Evolutionary conservation across 2,113 vertebrate genomes (phyloP).

Genomic region (Noturus placidus): DNA sequence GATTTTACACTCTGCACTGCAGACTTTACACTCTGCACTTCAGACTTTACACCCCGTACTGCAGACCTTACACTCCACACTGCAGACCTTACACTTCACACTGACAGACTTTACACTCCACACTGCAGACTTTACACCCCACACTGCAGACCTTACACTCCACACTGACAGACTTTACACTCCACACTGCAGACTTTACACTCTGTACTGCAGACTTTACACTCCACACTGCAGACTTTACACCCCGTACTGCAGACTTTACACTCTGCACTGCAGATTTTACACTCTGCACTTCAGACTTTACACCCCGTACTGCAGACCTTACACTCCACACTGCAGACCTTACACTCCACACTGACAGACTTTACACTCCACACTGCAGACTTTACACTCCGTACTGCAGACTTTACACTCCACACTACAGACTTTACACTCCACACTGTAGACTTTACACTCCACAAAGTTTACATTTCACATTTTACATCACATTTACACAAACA

Average conservation of each 20-base stretch:
- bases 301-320: too few species aligned
- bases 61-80: background rate
- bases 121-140: background rate
- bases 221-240: background rate
- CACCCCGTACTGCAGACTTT: background rate
- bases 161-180: background rate
- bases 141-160: background rate
- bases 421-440: background rate
- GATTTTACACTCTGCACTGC: background rate
- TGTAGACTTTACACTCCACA: background rate
- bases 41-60: background rate
- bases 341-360: too few species aligned
- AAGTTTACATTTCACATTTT: too few species aligned
- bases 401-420: background rate
- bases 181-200: background rate
- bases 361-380: too few species aligned
- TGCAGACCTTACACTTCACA: background rate
- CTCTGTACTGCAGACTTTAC: background rate
- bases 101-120: background rate
- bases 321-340: too few species aligned
- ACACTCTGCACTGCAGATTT: too few species aligned
- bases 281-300: too few species aligned
- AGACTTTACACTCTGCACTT: background rate
- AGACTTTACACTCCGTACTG: background rate
- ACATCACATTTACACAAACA: too few species aligned